phyloP scores from a whole-genome alignment of 2,113 vertebrate genomes.

The Orthonyx spaldingii region DNA sequence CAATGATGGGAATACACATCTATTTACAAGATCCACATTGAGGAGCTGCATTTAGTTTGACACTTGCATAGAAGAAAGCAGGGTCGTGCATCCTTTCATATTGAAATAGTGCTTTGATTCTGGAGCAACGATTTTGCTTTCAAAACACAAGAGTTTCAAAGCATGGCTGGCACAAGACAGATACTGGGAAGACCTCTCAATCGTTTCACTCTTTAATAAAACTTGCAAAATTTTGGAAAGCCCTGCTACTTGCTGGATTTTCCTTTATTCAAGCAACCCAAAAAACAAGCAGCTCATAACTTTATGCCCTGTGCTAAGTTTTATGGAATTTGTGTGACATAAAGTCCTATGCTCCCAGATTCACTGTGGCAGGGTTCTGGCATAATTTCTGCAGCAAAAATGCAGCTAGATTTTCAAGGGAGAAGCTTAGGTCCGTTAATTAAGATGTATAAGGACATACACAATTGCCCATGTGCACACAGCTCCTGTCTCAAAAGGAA shows the following conservation, averaged over 20 bases:
- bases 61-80: neutral
- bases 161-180: neutral
- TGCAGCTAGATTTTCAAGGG: neutral
- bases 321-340: neutral
- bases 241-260: neutral
- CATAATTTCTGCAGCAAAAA: neutral
- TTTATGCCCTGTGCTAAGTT: neutral
- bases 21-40: neutral
- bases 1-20: neutral
- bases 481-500: neutral
- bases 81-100: neutral
- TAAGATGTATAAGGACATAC: neutral
- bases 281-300: neutral
- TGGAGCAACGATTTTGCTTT: neutral
- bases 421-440: neutral
- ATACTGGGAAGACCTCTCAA: neutral
- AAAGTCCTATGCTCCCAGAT: neutral
- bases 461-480: neutral
- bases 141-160: neutral
- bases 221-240: neutral
- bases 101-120: neutral
- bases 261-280: neutral
- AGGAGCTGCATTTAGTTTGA: neutral
- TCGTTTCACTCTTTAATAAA: neutral
- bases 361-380: neutral